phyloP scores from a whole-genome alignment of 1,140 invertebrate genomes.

The Neodiprion pinetum region DNA sequence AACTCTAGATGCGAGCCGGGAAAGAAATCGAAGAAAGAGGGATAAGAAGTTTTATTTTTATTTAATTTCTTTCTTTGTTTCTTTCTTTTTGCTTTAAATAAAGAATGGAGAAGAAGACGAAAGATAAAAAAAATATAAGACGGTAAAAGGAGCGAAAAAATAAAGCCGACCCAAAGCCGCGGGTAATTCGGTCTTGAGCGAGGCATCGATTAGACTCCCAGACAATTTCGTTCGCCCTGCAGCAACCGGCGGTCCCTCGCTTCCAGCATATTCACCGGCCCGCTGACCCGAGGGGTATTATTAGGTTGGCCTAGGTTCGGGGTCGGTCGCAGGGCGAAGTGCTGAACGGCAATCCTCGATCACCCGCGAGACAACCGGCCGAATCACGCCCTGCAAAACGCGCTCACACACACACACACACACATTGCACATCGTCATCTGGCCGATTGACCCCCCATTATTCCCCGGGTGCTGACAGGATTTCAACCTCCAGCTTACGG shows the following conservation, averaged over 20 bases:
- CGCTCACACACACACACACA: no score
- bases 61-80: no score
- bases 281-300: neutral
- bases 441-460: no score
- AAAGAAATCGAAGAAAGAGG: neutral
- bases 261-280: neutral
- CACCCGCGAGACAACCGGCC: neutral
- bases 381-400: neutral
- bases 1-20: neutral
- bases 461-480: no score
- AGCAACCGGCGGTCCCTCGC: neutral
- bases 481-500: no score
- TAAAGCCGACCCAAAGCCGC: neutral
- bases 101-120: neutral
- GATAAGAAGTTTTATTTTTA: no score
- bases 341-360: neutral
- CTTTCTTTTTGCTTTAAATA: no score
- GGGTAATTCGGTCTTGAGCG: no score
- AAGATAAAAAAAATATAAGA: neutral
- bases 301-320: constrained; percentile 4
- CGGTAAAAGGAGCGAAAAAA: neutral
- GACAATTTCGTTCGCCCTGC: no score
- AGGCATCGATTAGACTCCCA: no score
- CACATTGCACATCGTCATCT: no score
- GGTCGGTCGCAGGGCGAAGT: neutral